A percentile compares a stretch with the other conserved stretches of the same genome.
These are phyloP conservation scores for Camponotus vicinus DNA, from an alignment of 1,140 invertebrate species.

Conservation along the genomic window DNA sequence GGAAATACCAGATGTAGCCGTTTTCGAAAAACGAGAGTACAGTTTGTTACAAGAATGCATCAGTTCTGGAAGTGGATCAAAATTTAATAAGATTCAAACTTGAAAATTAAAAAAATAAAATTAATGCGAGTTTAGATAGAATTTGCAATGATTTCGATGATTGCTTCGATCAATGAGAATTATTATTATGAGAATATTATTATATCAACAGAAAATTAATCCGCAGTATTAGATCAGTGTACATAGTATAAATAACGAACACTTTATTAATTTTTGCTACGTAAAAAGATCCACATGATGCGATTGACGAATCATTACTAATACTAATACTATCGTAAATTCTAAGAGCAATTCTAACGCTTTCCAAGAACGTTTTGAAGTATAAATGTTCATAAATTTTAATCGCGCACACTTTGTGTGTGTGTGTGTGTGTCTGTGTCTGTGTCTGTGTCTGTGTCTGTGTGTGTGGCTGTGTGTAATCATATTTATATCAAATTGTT, in stretches of 20 bases:
- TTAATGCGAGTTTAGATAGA: too few species aligned
- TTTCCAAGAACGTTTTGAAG: slow-evolving; percentile 24
- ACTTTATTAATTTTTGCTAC: slow-evolving; percentile 49
- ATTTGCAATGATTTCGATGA: not conserved
- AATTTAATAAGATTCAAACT: not conserved
- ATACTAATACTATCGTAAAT: slow-evolving; percentile 39
- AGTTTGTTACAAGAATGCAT: slow-evolving; percentile 2
- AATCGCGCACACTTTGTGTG: not conserved
- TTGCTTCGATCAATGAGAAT: not conserved
- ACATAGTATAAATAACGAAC: slow-evolving; percentile 28
- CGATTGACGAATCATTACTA: slow-evolving; percentile 33
- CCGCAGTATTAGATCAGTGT: slow-evolving; percentile 23
- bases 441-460: too few species aligned
- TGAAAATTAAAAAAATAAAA: not conserved
- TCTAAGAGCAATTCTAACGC: slow-evolving; percentile 32
- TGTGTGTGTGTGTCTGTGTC: too few species aligned
- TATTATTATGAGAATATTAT: slow-evolving; percentile 1
- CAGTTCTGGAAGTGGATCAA: slow-evolving; percentile 14
- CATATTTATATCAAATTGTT: slow-evolving; percentile 16
- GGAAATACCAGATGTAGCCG: slow-evolving; percentile 46
- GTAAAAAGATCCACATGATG: slow-evolving; percentile 16
- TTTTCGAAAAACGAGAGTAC: slow-evolving; percentile 17
- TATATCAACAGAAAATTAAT: slow-evolving; percentile 13
- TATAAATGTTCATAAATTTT: slow-evolving; percentile 31
- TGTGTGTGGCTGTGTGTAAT: not conserved